Conservation (phyloP, 2,888 invertebrate species). For the Lydus trimaculatus region DNA sequence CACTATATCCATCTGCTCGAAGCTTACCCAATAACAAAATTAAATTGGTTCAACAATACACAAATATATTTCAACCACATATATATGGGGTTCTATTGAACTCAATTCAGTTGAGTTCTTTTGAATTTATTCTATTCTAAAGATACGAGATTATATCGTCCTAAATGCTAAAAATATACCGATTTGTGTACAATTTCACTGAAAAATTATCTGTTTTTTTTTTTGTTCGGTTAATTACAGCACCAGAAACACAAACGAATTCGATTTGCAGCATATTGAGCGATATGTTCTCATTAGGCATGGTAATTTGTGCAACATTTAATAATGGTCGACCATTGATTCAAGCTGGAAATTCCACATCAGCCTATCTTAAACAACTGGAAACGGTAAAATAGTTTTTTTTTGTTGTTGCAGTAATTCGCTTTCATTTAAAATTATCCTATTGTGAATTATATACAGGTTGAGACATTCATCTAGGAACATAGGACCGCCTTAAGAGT, state of each 20-base stretch:
- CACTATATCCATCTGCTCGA: neutral
- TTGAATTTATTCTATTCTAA: neutral
- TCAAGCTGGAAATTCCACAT: slow-evolving; percentile 88
- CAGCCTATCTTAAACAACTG: slow-evolving; percentile 88
- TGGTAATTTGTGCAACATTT: slow-evolving; percentile 92
- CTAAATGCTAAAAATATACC: no score
- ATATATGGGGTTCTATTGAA: neutral
- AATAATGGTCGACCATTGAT: slow-evolving; percentile 90
- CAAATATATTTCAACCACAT: neutral
- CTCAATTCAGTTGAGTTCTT: neutral
- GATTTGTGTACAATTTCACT: neutral
- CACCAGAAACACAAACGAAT: slow-evolving; percentile 91
- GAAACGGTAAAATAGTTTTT: slow-evolving; percentile 76
- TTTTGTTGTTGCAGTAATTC: no score
- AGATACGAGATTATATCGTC: neutral
- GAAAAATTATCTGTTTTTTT: neutral
- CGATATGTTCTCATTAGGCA: slow-evolving; percentile 96
- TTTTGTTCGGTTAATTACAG: slow-evolving; percentile 61
- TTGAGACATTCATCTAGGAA: no score
- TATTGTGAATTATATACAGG: no score
- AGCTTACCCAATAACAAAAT: neutral
- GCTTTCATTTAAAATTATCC: no score
- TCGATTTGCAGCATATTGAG: slow-evolving; percentile 85
- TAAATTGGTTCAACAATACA: neutral
- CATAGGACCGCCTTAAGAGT: no score